A percentile compares a stretch with the other conserved stretches of the same genome.
These are phyloP conservation scores for Lamellibrachia columna DNA, from an alignment of 2,888 invertebrate species.

Conservation along the genomic window DNA sequence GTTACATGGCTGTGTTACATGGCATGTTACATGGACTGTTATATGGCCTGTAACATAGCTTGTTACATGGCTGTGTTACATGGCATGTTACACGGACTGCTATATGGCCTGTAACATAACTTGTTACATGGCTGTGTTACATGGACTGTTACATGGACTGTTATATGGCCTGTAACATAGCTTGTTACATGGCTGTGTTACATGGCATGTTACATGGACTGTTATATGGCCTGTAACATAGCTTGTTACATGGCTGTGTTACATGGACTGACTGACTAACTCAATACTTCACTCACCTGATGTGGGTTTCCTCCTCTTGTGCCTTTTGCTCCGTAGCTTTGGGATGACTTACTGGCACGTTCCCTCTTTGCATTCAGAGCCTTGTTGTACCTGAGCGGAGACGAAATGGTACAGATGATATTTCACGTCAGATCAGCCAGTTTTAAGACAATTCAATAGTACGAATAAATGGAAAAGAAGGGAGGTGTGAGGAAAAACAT, in stretches of 20 bases:
- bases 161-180: no score
- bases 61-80: no score
- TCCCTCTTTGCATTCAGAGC: conserved; percentile 67
- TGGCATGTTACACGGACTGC: no score
- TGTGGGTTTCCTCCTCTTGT: conserved; percentile 48
- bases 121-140: no score
- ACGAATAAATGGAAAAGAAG: no score
- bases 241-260: neutral
- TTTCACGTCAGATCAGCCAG: no score
- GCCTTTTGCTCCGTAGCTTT: conserved; percentile 62
- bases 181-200: no score
- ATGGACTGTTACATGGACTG: no score
- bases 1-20: neutral
- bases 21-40: neutral
- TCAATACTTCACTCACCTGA: conserved; percentile 29
- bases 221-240: neutral
- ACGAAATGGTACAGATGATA: neutral
- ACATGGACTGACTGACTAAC: neutral
- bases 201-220: neutral
- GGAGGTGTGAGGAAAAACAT: no score
- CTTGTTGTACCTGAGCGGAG: conserved; percentile 58
- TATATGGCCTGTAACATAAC: no score
- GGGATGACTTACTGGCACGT: conserved; percentile 59
- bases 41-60: no score
- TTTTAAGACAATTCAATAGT: no score